Conservation (phyloP, 2,888 invertebrate genomes). For the Anthophora plumipes region DNA sequence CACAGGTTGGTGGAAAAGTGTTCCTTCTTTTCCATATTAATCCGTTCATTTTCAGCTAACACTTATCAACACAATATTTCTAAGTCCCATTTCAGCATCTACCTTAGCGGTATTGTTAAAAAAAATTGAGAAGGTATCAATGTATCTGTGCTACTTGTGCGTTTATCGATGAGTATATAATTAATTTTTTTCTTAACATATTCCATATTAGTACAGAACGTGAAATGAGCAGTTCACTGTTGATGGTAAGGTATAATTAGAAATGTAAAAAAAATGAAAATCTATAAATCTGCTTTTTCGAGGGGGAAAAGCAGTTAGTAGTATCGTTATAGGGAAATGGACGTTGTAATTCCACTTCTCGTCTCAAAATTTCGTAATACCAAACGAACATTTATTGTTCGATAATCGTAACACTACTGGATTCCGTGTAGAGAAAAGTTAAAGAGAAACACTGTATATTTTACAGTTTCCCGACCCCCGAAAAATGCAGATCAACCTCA, state of each 20-base stretch:
- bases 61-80: slow-evolving; percentile 41
- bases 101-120: slow-evolving; percentile 44
- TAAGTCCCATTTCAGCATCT: slow-evolving; percentile 61
- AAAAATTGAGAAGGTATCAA: slow-evolving; percentile 61
- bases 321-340: slow-evolving; percentile 55
- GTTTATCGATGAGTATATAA: slow-evolving; percentile 65
- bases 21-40: slow-evolving; percentile 72
- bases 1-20: slow-evolving; percentile 80
- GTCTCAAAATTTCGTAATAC: slow-evolving; percentile 27
- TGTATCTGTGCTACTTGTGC: slow-evolving; percentile 68
- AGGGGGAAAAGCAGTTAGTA: slow-evolving; percentile 84
- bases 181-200: slow-evolving; percentile 60
- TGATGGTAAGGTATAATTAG: slow-evolving; percentile 77
- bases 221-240: slow-evolving; percentile 38
- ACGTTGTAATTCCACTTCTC: slow-evolving; percentile 29
- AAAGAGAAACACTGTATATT: slow-evolving; percentile 73
- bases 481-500: slow-evolving; percentile 99
- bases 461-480: slow-evolving; percentile 97
- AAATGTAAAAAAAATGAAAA: slow-evolving; percentile 57
- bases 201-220: slow-evolving; percentile 64
- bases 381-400: neutral
- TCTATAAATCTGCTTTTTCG: slow-evolving; percentile 82
- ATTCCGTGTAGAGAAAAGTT: slow-evolving; percentile 22
- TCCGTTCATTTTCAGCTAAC: slow-evolving; percentile 66
- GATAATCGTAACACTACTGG: neutral